Evolutionary conservation across 2,888 invertebrate species (phyloP).

Genomic region (Anoplius nigerrimus): DNA sequence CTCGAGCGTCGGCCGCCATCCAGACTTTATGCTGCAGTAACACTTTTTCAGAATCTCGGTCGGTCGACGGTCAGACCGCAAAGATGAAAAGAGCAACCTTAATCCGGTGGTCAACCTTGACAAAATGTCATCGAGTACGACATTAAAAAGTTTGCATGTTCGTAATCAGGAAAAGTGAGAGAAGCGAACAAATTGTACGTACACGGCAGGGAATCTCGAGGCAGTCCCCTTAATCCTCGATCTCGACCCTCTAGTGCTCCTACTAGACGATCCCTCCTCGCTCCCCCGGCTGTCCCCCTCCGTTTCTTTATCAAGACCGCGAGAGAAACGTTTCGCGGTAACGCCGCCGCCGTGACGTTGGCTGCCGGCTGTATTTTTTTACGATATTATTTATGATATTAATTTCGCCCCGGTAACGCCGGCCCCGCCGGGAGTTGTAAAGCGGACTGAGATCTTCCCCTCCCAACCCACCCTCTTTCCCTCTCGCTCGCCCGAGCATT

Average conservation of each 20-base stretch:
- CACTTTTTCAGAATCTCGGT: no score
- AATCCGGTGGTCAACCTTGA: no score
- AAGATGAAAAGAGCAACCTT: no score
- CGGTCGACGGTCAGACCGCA: no score
- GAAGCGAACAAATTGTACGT: conserved; percentile 23
- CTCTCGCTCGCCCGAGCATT: no score
- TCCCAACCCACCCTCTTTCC: conserved; percentile 53
- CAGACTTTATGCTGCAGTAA: no score
- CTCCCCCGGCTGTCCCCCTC: background rate
- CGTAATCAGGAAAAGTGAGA: background rate
- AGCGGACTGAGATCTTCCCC: conserved; percentile 61
- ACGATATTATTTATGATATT: conserved; percentile 75
- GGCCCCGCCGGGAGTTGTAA: conserved; percentile 73
- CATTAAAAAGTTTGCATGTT: no score
- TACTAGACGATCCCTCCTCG: conserved; percentile 8
- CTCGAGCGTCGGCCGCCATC: no score
- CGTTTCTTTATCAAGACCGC: conserved; percentile 55
- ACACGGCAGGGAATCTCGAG: conserved; percentile 20
- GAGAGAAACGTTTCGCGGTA: conserved; percentile 57
- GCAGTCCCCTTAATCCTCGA: conserved; percentile 52
- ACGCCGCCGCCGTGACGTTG: conserved; percentile 41
- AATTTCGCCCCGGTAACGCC: conserved; percentile 69
- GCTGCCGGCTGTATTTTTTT: conserved; percentile 67
- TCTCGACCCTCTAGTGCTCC: conserved; percentile 26
- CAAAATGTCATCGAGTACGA: no score